Evolutionary conservation across 2,888 invertebrate genomes (phyloP), one percentile per base, ranked within the genome.

Genomic region (Habroteleia sp.): DNA sequence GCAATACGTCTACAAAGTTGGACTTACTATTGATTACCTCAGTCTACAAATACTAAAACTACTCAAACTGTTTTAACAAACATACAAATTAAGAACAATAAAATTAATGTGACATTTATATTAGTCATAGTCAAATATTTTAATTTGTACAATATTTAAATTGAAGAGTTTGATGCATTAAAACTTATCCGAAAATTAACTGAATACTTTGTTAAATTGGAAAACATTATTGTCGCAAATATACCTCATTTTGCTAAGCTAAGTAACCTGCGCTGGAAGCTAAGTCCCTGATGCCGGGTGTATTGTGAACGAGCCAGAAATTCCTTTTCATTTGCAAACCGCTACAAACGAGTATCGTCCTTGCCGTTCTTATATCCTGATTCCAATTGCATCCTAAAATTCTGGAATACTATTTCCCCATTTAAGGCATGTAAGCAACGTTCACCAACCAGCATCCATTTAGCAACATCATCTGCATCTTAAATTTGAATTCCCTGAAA

Each of bases 291-390:
- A 33, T 84, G 63, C 29, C 27, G 58, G 80, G 80, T 83, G 83
- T 86, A 84, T 84, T 81, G 82, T 52, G 62, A 80, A 79, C 77
- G 75, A 74, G 78, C 79, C 79, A 76, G 79, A 76, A 77, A 79
- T 79, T 79, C 69, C 79, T 68, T 73, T 66, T 41, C 50, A 27
- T 65, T 66, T 20, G 16, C 11, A 10, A 31, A 37, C 10, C 23
- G 27, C 10, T 8, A 29, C 29, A 2, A 10, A 17, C 6, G 11
- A n/a, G 4, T 23, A 66, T 50, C 75, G 72, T 71, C 72, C 75
- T 75, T 66, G 46, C 46, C 27, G 44, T 78, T 71, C 78, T 79
- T 74, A 41, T 77, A 73, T 65, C 78, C 79, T 79, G 78, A 75
- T 79, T 73, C 73, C 62, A 74, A 71, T 76, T 78, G 77, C 77